Conservation (phyloP, 2,888 invertebrate species). For the Aspidiotus destructor region DNA sequence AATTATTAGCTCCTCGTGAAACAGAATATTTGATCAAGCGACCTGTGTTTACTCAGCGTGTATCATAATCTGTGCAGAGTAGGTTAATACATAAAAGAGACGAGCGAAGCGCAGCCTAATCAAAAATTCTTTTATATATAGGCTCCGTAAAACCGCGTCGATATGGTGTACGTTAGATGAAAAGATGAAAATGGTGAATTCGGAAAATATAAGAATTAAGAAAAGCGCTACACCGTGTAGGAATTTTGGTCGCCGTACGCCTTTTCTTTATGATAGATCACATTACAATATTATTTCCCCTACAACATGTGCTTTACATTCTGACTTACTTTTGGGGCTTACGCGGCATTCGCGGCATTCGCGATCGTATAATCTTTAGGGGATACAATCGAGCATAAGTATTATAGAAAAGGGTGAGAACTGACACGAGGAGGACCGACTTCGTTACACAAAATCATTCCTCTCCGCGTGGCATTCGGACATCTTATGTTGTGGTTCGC, state of each 20-base stretch:
- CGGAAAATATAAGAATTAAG: background rate
- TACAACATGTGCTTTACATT: conserved; percentile 1
- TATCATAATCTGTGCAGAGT: too few species aligned
- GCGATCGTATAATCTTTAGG: conserved; percentile 1
- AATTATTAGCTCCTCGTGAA: background rate
- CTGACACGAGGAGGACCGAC: background rate
- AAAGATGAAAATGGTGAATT: background rate
- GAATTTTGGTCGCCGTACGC: background rate
- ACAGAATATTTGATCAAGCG: background rate
- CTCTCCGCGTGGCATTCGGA: background rate
- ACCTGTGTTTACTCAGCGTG: background rate
- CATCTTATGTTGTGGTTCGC: conserved; percentile 1
- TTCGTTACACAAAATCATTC: background rate
- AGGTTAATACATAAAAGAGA: too few species aligned
- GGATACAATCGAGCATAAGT: background rate
- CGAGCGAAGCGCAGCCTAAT: background rate
- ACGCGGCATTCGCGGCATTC: background rate
- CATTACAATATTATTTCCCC: conserved; percentile 4
- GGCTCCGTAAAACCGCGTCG: background rate
- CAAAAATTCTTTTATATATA: conserved; percentile 1
- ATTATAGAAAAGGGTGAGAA: background rate
- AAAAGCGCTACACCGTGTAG: background rate
- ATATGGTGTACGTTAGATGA: background rate
- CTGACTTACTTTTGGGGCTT: background rate
- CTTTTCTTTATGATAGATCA: conserved; percentile 1